Conservation (phyloP, 2,797 vertebrate genomes). For the Enteromius unitaeniatus region DNA sequence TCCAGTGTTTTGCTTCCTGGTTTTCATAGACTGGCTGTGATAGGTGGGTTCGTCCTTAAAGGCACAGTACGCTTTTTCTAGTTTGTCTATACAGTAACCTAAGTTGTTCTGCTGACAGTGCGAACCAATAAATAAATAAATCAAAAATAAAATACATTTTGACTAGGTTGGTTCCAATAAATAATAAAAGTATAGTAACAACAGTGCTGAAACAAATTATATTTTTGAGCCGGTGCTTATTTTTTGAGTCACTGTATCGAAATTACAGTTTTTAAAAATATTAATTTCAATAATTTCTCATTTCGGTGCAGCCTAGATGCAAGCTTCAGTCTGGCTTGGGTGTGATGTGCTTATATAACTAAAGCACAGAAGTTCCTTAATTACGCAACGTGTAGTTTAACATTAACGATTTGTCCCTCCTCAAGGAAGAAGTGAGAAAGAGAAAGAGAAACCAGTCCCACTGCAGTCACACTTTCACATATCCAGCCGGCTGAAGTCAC, state of each 20-base stretch:
- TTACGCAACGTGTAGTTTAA: neutral
- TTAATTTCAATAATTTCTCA: no score
- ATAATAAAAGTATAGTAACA: neutral
- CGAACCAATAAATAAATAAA: no score
- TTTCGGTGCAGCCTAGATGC: neutral
- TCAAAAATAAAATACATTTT: neutral
- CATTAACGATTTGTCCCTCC: neutral
- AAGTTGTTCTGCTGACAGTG: neutral
- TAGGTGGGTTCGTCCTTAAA: neutral
- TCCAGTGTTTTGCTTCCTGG: slow-evolving; percentile 45
- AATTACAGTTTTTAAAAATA: no score
- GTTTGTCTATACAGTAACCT: neutral
- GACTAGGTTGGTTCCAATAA: neutral
- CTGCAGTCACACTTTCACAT: neutral
- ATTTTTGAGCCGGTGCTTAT: neutral
- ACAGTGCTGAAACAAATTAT: neutral
- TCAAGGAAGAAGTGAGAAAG: neutral
- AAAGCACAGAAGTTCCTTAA: neutral
- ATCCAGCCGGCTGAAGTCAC: neutral
- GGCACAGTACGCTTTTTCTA: slow-evolving; percentile 7
- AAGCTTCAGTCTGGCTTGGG: neutral
- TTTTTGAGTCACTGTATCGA: neutral
- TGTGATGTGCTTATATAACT: neutral
- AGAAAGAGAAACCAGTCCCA: slow-evolving; percentile 18
- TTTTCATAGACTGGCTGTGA: neutral